A percentile compares a stretch with the other conserved stretches of the same genome.
Evolutionary conservation across 1,140 invertebrate genomes (phyloP).

Genomic region (Acromyrmex heyeri): DNA sequence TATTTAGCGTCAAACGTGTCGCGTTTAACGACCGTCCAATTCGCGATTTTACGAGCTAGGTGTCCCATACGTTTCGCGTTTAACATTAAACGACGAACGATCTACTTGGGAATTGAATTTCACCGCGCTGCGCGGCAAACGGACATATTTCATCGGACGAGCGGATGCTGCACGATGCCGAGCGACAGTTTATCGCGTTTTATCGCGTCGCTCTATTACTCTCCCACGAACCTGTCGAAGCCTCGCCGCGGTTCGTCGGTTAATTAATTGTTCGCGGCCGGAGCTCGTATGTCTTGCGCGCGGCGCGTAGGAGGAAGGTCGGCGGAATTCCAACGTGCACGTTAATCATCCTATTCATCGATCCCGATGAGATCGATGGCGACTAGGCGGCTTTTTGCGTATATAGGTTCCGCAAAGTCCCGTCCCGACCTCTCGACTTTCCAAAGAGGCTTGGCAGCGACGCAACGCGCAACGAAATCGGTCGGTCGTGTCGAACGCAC

Average conservation of each 20-base stretch:
- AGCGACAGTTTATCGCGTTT: slow-evolving; percentile 49
- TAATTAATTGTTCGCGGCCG: slow-evolving; percentile 70
- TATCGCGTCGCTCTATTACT: slow-evolving; percentile 57
- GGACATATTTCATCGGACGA: slow-evolving; percentile 2
- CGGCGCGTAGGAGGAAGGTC: slow-evolving; percentile 64
- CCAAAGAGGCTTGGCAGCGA: slow-evolving; percentile 48
- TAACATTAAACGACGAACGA: slow-evolving; percentile 33
- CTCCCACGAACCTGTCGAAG: slow-evolving; percentile 60
- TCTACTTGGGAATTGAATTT: slow-evolving; percentile 53
- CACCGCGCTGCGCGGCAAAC: slow-evolving; percentile 20
- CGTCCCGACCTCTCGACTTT: slow-evolving; percentile 59
- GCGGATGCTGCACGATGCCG: slow-evolving; percentile 14
- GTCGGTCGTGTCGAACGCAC: slow-evolving; percentile 28
- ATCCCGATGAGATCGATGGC: slow-evolving; percentile 66
- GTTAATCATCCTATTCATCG: slow-evolving; percentile 75
- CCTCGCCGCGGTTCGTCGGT: slow-evolving; percentile 42
- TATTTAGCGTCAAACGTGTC: slow-evolving; percentile 9
- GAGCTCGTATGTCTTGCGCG: slow-evolving; percentile 46
- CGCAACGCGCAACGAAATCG: slow-evolving; percentile 29
- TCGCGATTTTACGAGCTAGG: slow-evolving; percentile 44
- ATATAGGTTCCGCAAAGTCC: slow-evolving; percentile 49
- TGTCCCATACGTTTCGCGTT: slow-evolving; percentile 2
- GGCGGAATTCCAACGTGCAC: slow-evolving; percentile 56
- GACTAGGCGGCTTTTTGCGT: slow-evolving; percentile 34
- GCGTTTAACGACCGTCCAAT: slow-evolving; percentile 7